phyloP scores from a whole-genome alignment of 2,797 vertebrate species.

The Champsocephalus esox region DNA sequence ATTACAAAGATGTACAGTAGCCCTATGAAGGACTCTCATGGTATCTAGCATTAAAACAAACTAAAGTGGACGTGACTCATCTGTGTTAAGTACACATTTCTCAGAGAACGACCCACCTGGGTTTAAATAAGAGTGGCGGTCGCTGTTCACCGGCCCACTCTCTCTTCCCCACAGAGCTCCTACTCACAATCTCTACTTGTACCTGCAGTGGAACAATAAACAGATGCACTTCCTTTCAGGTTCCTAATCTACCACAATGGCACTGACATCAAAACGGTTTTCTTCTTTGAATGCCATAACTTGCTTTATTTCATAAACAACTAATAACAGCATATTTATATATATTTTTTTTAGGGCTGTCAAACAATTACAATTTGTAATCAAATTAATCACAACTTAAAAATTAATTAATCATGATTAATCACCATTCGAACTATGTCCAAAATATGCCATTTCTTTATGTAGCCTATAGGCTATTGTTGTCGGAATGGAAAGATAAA shows the following conservation, averaged over 20 bases:
- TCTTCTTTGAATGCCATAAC: too few relatives aligned
- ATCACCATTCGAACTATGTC: too few relatives aligned
- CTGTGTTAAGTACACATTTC: conserved; percentile 57
- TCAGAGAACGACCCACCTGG: conserved; percentile 61
- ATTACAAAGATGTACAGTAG: conserved; percentile 36
- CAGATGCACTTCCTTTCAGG: conserved; percentile 5
- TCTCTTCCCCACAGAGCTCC: conserved; percentile 40
- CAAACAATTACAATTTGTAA: too few relatives aligned
- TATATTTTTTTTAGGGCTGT: too few relatives aligned
- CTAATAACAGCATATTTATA: too few relatives aligned
- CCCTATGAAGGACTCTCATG: conserved; percentile 55
- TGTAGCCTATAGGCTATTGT: too few relatives aligned
- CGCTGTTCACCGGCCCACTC: conserved; percentile 26
- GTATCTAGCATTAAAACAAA: conserved; percentile 66
- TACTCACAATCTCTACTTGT: conserved; percentile 51
- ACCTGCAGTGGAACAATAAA: conserved; percentile 29
- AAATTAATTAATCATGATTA: too few relatives aligned
- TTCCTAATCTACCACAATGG: neutral
- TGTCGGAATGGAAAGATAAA: too few relatives aligned
- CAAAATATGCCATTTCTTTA: too few relatives aligned
- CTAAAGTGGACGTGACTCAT: conserved; percentile 60
- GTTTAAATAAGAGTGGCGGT: conserved; percentile 65
- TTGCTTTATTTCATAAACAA: too few relatives aligned
- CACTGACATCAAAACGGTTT: neutral
- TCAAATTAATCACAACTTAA: too few relatives aligned